phyloP scores from a whole-genome alignment of 2,797 vertebrate species.

The Champsocephalus gunnari region DNA sequence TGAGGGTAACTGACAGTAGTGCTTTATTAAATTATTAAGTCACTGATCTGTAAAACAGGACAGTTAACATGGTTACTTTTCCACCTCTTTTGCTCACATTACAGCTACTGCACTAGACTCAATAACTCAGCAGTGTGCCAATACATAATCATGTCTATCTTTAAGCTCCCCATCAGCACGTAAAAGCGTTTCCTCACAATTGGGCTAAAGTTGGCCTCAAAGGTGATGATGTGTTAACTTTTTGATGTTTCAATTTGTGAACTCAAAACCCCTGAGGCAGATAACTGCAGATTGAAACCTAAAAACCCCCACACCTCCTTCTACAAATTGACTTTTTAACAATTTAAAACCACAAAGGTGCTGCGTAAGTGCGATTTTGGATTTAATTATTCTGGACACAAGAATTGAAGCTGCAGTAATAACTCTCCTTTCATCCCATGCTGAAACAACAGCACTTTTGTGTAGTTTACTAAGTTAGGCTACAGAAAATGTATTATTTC shows the following conservation, averaged over 20 bases:
- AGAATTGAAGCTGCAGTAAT: neutral
- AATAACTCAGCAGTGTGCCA: constrained; percentile 39
- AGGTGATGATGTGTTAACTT: constrained; percentile 15
- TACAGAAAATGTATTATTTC: neutral
- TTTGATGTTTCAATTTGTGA: constrained; percentile 11
- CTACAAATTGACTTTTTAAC: neutral
- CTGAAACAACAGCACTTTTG: neutral
- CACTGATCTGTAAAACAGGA: constrained; percentile 25
- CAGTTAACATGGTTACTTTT: constrained; percentile 42
- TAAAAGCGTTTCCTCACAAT: neutral
- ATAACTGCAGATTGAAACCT: neutral
- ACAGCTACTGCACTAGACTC: neutral
- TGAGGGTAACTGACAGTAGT: too few relatives aligned
- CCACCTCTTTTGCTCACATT: constrained; percentile 28
- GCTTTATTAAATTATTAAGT: neutral
- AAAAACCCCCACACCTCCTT: neutral
- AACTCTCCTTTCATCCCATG: neutral
- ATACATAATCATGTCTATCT: constrained; percentile 54
- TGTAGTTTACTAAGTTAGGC: neutral
- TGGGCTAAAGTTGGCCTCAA: neutral
- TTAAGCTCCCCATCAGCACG: constrained; percentile 18
- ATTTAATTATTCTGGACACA: neutral
- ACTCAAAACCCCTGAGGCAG: neutral
- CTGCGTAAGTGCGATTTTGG: neutral
- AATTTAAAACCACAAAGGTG: neutral